Conservation (phyloP, 2,113 vertebrate species). For the Hippocampus abdominalis region DNA sequence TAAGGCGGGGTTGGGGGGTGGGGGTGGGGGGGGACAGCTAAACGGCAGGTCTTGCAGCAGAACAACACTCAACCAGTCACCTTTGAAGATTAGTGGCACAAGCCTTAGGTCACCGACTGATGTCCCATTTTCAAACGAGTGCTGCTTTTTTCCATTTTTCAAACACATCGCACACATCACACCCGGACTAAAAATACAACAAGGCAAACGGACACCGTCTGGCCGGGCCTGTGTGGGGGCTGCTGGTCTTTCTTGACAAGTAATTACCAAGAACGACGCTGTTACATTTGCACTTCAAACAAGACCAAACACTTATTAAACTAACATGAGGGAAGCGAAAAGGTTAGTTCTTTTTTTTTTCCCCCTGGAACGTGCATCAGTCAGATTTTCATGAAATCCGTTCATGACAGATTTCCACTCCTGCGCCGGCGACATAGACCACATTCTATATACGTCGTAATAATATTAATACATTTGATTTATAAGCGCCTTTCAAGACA, state of each 20-base stretch:
- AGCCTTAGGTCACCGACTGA: constrained; percentile 52
- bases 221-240: neutral
- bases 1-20: neutral
- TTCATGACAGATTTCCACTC: neutral
- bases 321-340: neutral
- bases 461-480: too few relatives aligned
- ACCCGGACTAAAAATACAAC: constrained; percentile 46
- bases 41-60: constrained; percentile 37
- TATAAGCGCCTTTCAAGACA: too few relatives aligned
- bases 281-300: constrained; percentile 21
- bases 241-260: constrained; percentile 26
- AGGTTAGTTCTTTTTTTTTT: neutral
- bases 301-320: neutral
- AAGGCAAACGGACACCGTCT: constrained; percentile 27
- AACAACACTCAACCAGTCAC: constrained; percentile 22
- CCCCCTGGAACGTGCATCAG: neutral
- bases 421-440: too few relatives aligned
- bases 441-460: too few relatives aligned
- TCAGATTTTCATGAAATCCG: neutral
- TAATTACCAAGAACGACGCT: constrained; percentile 34
- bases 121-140: constrained; percentile 50
- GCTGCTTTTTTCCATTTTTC: constrained; percentile 57
- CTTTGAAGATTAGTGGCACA: constrained; percentile 60
- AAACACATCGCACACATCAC: constrained; percentile 47
- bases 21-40: too few relatives aligned